phyloP scores from a whole-genome alignment of 2,797 vertebrate species.

The Babyrousa celebensis region DNA sequence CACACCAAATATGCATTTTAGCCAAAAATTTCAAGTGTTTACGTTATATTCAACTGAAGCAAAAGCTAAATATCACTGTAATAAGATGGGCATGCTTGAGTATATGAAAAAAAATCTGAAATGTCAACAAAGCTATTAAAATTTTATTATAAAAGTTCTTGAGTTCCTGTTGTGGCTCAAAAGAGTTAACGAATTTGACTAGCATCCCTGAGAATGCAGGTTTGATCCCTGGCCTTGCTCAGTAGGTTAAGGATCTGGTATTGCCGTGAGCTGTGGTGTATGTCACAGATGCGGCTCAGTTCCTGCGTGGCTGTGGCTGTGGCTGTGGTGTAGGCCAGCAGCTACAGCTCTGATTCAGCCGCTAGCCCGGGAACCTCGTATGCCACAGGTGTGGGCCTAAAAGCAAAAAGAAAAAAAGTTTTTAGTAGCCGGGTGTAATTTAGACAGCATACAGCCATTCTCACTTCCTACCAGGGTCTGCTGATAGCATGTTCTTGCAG shows the following conservation, averaged over 20 bases:
- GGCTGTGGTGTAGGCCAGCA: too few species aligned
- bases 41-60: background rate
- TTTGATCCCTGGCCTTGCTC: too few species aligned
- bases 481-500: background rate
- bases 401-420: background rate
- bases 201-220: too few species aligned
- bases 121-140: background rate
- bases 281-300: too few species aligned
- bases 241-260: too few species aligned
- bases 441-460: background rate
- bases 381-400: too few species aligned
- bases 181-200: too few species aligned
- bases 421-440: background rate
- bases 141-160: background rate
- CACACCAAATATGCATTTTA: conserved; percentile 2
- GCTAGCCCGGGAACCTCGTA: too few species aligned
- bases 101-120: background rate
- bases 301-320: too few species aligned
- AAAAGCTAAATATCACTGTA: conserved; percentile 21
- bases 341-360: too few species aligned
- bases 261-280: too few species aligned
- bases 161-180: too few species aligned
- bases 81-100: background rate
- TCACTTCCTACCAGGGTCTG: background rate
- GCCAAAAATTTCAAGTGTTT: conserved; percentile 7